Evolutionary conservation across 2,888 invertebrate species (phyloP), one percentile per base, ranked within the genome.

Genomic region (Odontothrips loti): DNA sequence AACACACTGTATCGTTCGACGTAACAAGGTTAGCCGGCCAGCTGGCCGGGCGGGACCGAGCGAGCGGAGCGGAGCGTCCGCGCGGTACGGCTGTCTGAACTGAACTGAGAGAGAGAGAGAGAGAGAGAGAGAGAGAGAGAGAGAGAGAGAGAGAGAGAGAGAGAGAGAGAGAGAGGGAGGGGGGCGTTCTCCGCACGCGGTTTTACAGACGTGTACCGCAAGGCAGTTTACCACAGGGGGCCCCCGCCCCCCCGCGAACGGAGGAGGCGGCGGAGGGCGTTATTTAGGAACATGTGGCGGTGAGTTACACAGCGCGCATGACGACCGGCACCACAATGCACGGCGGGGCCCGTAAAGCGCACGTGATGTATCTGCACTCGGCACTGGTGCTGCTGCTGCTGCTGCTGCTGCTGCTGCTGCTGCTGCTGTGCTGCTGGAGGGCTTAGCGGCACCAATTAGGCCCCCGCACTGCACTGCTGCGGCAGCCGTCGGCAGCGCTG

Each of bases 241-340:
- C 34, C 34, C 34, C 6, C 34, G 34, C 6, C 34, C 34, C 34
- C 34, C 6, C 6, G 2, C 34, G 34, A 43, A 43, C 34, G 34
- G 3, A 4, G 34, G 34, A 43, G 34, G 34, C 3, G 34, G 34
- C 3, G 34, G 34, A 6, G 34, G 34, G 34, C 15, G 58, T 58
- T 58, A 58, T 58, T 58, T 58, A 58, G 58, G 58, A 58, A 58
- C 58, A 58, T n/a, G 58, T 58, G 58, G 58, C 17, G 58, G 58
- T 58, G 58, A 58, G 58, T 58, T 58, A 58, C 17, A 58, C 58
- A 58, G 58, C 58, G 58, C 58, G 58, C 58, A 58, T 58, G 58
- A 58, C 58, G 58, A 43, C 34, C 34, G 34, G 34, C 34, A 6
- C 34, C 34, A 43, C 34, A 43, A 43, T 43, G 34, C 34, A 43